These are phyloP conservation scores for Linepithema humile DNA, from an alignment of 1,140 invertebrate genomes.

Conservation along the genomic window DNA sequence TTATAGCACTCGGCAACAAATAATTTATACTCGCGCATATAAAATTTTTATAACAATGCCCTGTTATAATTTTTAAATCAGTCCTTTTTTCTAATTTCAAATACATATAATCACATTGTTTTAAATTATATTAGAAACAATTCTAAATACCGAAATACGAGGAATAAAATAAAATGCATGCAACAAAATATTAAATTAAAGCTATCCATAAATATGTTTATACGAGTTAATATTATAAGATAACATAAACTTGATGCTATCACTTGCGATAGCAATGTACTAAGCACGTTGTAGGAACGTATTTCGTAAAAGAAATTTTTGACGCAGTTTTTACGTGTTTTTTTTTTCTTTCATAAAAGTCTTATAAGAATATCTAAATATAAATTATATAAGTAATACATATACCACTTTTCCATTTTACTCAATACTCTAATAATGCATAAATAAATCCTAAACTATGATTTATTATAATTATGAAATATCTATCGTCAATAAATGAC, in stretches of 20 bases:
- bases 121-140: slow-evolving; percentile 20
- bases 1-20: too few species aligned
- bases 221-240: slow-evolving; percentile 17
- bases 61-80: too few species aligned
- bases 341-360: background rate
- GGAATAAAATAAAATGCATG: slow-evolving; percentile 14
- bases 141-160: slow-evolving; percentile 25
- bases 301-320: slow-evolving; percentile 12
- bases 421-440: background rate
- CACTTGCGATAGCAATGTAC: background rate
- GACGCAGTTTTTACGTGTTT: background rate
- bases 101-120: background rate
- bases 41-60: too few species aligned
- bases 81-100: background rate
- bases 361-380: background rate
- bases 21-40: too few species aligned
- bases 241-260: slow-evolving; percentile 22
- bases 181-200: slow-evolving; percentile 7
- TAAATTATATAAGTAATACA: background rate
- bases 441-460: slow-evolving; percentile 11
- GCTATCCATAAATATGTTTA: slow-evolving; percentile 22
- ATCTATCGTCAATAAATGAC: background rate
- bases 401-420: slow-evolving; percentile 1
- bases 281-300: slow-evolving; percentile 11
- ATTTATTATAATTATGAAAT: background rate